Percentiles rank a stretch among this genome's conserved stretches.
Evolutionary conservation across 2,797 vertebrate genomes (phyloP).

Genomic region (Cottoperca gobio): DNA sequence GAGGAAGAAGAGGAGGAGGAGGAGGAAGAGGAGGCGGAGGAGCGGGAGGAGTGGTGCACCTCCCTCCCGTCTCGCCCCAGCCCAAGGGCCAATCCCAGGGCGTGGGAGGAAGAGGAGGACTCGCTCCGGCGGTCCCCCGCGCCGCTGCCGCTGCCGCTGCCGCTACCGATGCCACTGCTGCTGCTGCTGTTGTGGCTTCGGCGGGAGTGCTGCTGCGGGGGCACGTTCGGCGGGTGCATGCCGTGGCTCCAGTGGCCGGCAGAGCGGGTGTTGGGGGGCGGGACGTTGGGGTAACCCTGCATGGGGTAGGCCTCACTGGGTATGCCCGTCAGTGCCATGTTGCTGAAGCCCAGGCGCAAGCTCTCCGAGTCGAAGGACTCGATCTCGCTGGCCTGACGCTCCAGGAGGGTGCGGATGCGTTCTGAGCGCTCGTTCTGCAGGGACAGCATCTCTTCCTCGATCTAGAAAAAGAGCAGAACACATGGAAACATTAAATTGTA

Average conservation of each 20-base stretch:
- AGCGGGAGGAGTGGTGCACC: constrained; percentile 82
- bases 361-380: constrained; percentile 93
- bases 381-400: constrained; percentile 93
- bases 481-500: not conserved
- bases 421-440: constrained; percentile 93
- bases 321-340: constrained; percentile 90
- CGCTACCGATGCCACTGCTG: constrained; percentile 42
- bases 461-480: constrained; percentile 71
- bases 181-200: constrained; percentile 81
- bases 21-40: constrained; percentile 83
- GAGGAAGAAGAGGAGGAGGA: constrained; percentile 85
- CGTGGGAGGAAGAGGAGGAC: constrained; percentile 77
- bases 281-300: constrained; percentile 89
- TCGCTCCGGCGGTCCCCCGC: constrained; percentile 77
- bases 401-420: constrained; percentile 91
- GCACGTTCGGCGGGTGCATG: constrained; percentile 80
- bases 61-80: constrained; percentile 72
- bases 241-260: constrained; percentile 92
- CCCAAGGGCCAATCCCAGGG: constrained; percentile 68
- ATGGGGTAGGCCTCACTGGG: constrained; percentile 90
- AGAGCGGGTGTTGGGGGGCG: constrained; percentile 84
- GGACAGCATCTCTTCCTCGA: constrained; percentile 95
- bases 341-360: constrained; percentile 92
- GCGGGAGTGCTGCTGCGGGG: constrained; percentile 86
- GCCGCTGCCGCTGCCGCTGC: constrained; percentile 38